Evolutionary conservation across 2,113 vertebrate genomes (phyloP).

Genomic region (Azemiops feae): DNA sequence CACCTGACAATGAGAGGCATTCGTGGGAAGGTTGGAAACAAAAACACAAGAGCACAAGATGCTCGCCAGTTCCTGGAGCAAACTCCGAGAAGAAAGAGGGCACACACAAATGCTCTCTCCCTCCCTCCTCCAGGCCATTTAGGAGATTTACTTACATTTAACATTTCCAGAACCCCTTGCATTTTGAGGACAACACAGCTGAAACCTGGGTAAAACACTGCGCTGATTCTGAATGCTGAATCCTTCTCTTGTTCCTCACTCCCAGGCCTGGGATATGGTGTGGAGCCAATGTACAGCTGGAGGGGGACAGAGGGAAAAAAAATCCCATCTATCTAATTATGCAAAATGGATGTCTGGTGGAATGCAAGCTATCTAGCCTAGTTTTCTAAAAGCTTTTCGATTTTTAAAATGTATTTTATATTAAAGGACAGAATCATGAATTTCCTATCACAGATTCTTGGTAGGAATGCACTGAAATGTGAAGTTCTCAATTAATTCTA

Average conservation of each 20-base stretch:
- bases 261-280: not conserved
- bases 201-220: conserved; percentile 40
- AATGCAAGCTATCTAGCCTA: not conserved
- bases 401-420: not conserved
- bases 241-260: not conserved
- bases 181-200: not conserved
- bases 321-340: conserved; percentile 10
- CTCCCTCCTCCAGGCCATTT: conserved; percentile 29
- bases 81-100: conserved; percentile 61
- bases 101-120: conserved; percentile 33
- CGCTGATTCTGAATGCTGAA: not conserved
- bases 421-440: not conserved
- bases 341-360: not conserved
- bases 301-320: not conserved
- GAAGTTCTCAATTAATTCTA: not conserved
- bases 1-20: conserved; percentile 61
- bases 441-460: not conserved
- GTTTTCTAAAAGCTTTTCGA: not conserved
- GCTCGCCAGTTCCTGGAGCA: conserved; percentile 62
- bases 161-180: conserved; percentile 6
- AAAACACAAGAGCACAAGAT: conserved; percentile 52
- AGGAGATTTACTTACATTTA: conserved; percentile 42
- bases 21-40: conserved; percentile 54
- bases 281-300: not conserved
- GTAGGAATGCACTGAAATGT: not conserved